Evolutionary conservation across 2,797 vertebrate genomes (phyloP), one percentile per base, ranked within the genome.

Genomic region (Choloepus didactylus): DNA sequence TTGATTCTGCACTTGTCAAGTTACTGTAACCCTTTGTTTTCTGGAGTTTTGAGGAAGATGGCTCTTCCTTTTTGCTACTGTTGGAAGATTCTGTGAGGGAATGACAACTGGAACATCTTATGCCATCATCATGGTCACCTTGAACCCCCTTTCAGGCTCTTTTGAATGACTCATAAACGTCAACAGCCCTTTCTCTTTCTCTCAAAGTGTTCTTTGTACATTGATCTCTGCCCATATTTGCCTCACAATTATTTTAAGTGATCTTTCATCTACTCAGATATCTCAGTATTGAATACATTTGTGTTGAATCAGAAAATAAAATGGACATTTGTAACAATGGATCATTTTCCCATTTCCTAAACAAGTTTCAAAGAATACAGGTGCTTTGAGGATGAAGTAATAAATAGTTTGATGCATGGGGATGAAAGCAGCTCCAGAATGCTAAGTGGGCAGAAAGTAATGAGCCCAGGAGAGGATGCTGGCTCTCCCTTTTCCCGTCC

Each of bases 301-400:
- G 12, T 35, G 23, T 82, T 67, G 51, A 81, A 73, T 56, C 27
- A 89, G 76, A 89, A 91, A 79, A 87, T 49, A 93, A 93, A 84
- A 64, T 21, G 49, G 49, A 51, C 4, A 51, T 70, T 7, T 93
- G n/a, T 94, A 84, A 91, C 23, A 89, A 64, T 6, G n/a, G 27
- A 82, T 91, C 23, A 89, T 90, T 95, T 89, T 77, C 56, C 64
- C 84, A 18, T 92, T 86, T 87, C 29, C 60, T 86, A 51, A 93
- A 51, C 83, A 73, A 16, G 2, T 89, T 93, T 92, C 56, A 49
- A 25, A 69, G 10, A 10, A 2, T 59, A 2, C 54, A 62, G 44
- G 9, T 44, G 14, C 56, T 51, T 89, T 31, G 89, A 88, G n/a
- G 76, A 69, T 83, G 64, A 95, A 91, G 41, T 75, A 35, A 59